Conservation (phyloP, 1,140 invertebrate species). For the Achroia grisella region DNA sequence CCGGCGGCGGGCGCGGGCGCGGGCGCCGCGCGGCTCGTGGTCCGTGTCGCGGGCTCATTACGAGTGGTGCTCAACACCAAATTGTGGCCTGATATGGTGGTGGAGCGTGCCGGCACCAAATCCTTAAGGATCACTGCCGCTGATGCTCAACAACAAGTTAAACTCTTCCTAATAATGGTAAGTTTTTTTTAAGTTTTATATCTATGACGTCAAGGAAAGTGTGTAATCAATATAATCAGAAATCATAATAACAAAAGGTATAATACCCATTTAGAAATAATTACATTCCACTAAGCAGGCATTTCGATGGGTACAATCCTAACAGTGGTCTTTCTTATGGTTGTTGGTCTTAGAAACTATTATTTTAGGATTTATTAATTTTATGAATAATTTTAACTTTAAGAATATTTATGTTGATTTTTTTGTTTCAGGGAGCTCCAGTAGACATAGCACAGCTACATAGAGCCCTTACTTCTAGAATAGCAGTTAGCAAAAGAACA, state of each 20-base stretch:
- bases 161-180: constrained; percentile 90
- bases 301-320: too few species aligned
- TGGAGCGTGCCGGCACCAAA: constrained; percentile 89
- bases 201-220: neutral
- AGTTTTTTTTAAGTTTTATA: too few species aligned
- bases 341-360: too few species aligned
- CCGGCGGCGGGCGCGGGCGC: constrained; percentile 88
- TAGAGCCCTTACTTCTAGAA: constrained; percentile 74
- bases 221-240: neutral
- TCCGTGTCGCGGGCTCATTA: constrained; percentile 89
- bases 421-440: constrained; percentile 78
- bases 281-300: too few species aligned
- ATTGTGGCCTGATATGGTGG: constrained; percentile 94
- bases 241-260: too few species aligned
- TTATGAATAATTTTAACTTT: too few species aligned
- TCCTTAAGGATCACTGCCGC: constrained; percentile 91
- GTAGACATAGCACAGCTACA: constrained; percentile 86
- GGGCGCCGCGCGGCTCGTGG: constrained; percentile 85
- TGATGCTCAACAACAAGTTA: constrained; percentile 86
- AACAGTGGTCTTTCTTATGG: too few species aligned
- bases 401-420: neutral
- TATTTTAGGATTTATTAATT: too few species aligned
- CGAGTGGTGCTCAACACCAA: constrained; percentile 95
- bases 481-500: constrained; percentile 38
- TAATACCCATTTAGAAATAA: too few species aligned